Evolutionary conservation across 2,888 invertebrate genomes (phyloP), one percentile per base, ranked within the genome.

Genomic region (Actias luna): DNA sequence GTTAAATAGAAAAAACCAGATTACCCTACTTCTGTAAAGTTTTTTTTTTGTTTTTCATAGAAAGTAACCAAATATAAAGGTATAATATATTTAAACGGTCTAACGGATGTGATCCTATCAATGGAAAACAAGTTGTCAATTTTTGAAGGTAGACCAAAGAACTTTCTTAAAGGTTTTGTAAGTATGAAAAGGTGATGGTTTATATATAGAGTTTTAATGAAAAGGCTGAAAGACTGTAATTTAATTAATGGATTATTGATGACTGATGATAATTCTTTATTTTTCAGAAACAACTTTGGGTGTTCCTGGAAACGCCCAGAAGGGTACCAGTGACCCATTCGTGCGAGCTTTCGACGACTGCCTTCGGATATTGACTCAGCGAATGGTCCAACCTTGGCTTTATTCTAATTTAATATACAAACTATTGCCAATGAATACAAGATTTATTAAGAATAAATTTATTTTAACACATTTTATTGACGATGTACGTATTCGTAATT

Each of bases 301-400:
- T 0, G 69, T 81, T 0, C 60, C 68, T 25, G 66, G 80, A 10
- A 61, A 73, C 22, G 70, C 74, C 0, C 80, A 79, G 35, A 64
- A 58, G 0, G 63, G 71, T 2, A 52, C 66, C 0, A 67, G 76
- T 0, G 69, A 73, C n/a, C 75, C 75, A 5, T 79, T 82, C 60
- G 63, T 78, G 14, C 63, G 61, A 3, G 73, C 79, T 0, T 77
- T 84, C 5, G 76, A 79, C 0, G 60, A 69, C 16, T 64, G 68
- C 36, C 67, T 68, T 31, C 64, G 64, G 33, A 50, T 77, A 33
- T 50, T 68, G 0, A 65, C 75, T 0, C 65, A 63, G 5, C 75
- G 83, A 0, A 70, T 80, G 62, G 64, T 74, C n/a, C 73, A 75
- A 29, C 80, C 80, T 1, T 81, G 81, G 80, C 57, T 83, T 22